phyloP scores from a whole-genome alignment of 2,888 invertebrate genomes.

The Drosophila antonietae region DNA sequence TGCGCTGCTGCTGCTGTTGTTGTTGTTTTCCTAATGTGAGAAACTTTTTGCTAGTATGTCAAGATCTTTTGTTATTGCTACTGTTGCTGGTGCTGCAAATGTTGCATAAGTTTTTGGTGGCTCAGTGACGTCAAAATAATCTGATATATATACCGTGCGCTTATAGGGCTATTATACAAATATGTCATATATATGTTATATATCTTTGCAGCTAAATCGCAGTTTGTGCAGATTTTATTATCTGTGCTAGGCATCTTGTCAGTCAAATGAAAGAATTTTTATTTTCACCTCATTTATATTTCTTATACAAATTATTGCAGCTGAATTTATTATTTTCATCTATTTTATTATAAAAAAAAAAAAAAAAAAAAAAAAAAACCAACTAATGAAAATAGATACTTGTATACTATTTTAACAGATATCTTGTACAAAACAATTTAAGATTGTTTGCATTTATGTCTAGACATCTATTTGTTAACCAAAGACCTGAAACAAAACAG shows the following conservation, averaged over 20 bases:
- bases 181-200: neutral
- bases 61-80: slow-evolving; percentile 60
- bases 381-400: no score
- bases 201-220: neutral
- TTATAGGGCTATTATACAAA: slow-evolving; percentile 4
- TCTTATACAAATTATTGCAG: neutral
- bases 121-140: slow-evolving; percentile 10
- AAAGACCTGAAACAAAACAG: no score
- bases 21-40: slow-evolving; percentile 71
- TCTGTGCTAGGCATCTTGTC: no score
- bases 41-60: slow-evolving; percentile 66
- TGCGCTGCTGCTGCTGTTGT: slow-evolving; percentile 31
- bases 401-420: no score
- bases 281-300: neutral
- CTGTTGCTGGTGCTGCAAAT: slow-evolving; percentile 22
- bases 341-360: no score
- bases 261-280: neutral
- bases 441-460: no score
- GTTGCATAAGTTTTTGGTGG: slow-evolving; percentile 58
- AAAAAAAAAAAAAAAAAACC: no score
- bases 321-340: neutral
- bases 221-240: neutral
- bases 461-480: no score
- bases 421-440: no score
- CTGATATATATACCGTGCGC: slow-evolving; percentile 1